Evolutionary conservation across 2,113 vertebrate species (phyloP).

Genomic region (Athene cunicularia): DNA sequence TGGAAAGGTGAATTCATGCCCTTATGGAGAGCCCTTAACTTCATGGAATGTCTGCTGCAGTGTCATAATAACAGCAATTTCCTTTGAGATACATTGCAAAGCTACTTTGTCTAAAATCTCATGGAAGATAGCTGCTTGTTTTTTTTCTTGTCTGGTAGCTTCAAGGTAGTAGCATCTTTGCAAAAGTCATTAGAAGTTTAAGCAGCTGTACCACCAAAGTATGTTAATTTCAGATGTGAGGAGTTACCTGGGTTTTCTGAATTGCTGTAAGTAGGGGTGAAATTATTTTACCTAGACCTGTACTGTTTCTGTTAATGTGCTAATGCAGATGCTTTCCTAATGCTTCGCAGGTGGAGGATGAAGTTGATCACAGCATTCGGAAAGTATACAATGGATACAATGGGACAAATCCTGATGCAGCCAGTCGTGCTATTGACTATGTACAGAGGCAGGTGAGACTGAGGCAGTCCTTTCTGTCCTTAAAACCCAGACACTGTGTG

Average conservation of each 20-base stretch:
- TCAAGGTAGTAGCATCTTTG: background rate
- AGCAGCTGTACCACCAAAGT: background rate
- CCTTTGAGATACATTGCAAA: background rate
- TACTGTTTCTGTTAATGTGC: background rate
- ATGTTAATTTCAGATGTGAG: background rate
- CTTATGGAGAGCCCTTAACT: background rate
- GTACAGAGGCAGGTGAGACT: slow-evolving; percentile 93
- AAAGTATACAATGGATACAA: slow-evolving; percentile 96
- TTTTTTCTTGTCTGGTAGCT: background rate
- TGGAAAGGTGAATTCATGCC: background rate
- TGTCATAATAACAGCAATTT: background rate
- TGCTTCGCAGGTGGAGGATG: slow-evolving; percentile 86
- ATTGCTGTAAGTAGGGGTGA: background rate
- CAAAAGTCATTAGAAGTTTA: background rate
- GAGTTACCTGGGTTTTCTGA: background rate
- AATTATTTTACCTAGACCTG: background rate
- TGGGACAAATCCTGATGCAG: slow-evolving; percentile 90
- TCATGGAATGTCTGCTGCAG: background rate
- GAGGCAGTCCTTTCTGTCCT: background rate
- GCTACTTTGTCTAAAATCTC: background rate
- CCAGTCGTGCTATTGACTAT: slow-evolving; percentile 96
- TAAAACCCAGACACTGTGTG: background rate
- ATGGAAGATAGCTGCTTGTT: background rate
- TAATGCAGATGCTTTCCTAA: background rate
- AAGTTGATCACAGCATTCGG: slow-evolving; percentile 92